A percentile compares a stretch with the other conserved stretches of the same genome.
Conservation (phyloP, 2,113 vertebrate species). For the Gallinago paraguaiae region DNA sequence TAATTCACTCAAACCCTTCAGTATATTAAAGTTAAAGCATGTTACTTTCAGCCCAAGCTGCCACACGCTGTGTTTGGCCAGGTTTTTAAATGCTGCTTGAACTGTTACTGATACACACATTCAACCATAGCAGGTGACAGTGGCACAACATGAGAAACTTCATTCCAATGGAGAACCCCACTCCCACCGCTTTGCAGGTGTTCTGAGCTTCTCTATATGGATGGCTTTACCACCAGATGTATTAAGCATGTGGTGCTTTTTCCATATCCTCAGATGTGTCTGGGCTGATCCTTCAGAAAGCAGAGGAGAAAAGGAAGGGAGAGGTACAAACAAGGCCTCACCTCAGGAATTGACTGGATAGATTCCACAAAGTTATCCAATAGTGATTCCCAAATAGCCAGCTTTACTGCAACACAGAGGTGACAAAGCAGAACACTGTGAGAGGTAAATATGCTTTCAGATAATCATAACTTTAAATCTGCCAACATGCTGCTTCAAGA, state of each 20-base stretch:
- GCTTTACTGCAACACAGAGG: conserved; percentile 84
- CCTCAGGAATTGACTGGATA: conserved; percentile 98
- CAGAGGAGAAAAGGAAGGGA: background rate
- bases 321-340: conserved; percentile 60
- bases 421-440: background rate
- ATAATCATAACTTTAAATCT: background rate
- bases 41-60: background rate
- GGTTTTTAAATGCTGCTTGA: background rate
- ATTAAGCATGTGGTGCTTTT: background rate
- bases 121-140: background rate
- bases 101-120: background rate
- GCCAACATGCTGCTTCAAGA: background rate
- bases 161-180: background rate
- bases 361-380: conserved; percentile 95
- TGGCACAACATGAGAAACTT: background rate
- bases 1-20: background rate
- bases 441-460: background rate
- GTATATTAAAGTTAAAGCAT: background rate
- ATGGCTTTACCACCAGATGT: background rate
- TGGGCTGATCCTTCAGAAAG: background rate
- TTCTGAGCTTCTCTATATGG: background rate
- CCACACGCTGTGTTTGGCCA: background rate
- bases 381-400: conserved; percentile 97
- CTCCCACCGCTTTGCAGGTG: background rate
- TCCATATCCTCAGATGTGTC: background rate